Conservation (phyloP, 2,113 vertebrate genomes). For the Syngnathus typhle region DNA sequence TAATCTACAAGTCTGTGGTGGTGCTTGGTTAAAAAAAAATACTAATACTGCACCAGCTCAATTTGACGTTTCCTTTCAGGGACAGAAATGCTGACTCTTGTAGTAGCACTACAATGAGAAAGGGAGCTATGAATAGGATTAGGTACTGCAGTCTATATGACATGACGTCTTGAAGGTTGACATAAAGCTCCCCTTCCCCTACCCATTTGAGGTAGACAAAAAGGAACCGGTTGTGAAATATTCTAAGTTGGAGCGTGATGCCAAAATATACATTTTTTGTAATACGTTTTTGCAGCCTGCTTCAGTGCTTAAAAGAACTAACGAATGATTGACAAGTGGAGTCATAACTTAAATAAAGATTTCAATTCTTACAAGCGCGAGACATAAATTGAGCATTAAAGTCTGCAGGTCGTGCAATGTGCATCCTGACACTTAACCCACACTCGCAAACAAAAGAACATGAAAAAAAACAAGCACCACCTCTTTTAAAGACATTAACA, state of each 20-base stretch:
- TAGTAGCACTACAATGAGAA: slow-evolving; percentile 21
- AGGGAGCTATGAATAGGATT: slow-evolving; percentile 18
- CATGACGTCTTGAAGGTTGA: slow-evolving; percentile 23
- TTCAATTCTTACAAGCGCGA: slow-evolving; percentile 7
- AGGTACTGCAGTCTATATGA: slow-evolving; percentile 16
- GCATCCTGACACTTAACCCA: slow-evolving; percentile 30
- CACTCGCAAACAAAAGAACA: not conserved
- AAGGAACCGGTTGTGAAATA: slow-evolving; percentile 24
- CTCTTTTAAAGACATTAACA: slow-evolving; percentile 31
- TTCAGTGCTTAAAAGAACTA: slow-evolving; percentile 38
- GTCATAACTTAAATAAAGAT: slow-evolving; percentile 39
- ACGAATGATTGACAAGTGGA: slow-evolving; percentile 17
- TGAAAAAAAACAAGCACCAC: slow-evolving; percentile 43
- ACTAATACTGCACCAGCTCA: slow-evolving; percentile 60
- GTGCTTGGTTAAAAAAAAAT: slow-evolving; percentile 32
- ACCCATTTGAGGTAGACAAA: slow-evolving; percentile 66
- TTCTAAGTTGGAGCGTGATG: slow-evolving; percentile 1
- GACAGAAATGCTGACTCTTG: slow-evolving; percentile 42
- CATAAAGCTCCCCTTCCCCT: slow-evolving; percentile 53
- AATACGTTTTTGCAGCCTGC: slow-evolving; percentile 17
- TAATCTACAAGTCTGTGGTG: slow-evolving; percentile 49
- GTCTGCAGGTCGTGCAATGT: slow-evolving; percentile 21
- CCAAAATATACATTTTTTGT: not conserved
- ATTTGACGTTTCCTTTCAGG: slow-evolving; percentile 38
- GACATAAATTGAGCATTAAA: slow-evolving; percentile 15